Evolutionary conservation across 2,888 invertebrate genomes (phyloP), one percentile per base, ranked within the genome.

Genomic region (Acronicta leporina): DNA sequence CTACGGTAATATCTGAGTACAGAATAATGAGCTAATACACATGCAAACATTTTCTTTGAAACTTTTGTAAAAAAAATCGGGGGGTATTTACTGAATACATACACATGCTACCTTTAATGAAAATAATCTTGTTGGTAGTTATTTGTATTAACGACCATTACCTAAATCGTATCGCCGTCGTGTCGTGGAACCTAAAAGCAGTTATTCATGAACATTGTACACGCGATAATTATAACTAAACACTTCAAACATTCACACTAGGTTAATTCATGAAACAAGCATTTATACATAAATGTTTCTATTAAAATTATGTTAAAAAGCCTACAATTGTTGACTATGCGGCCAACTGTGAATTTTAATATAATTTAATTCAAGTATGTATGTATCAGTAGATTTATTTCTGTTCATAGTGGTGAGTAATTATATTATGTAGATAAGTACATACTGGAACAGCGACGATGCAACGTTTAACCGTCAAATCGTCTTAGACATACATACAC

Each of bases 181-280:
- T 49, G 14, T 61, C 71, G 63, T 54, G 8, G 15, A 7, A 1
- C 2, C 13, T 40, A 60, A 69, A 77, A 5, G 7, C 4, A 4
- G 14, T 57, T 60, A 64, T 68, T 77, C 68, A 63, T 59, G 51
- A 63, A 46, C 66, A 42, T 13, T 70, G 59, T 55, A 73, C 73
- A 68, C 51, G 62, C 64, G 68, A 63, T 73, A 68, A 72, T 75
- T 77, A 71, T 35, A 66, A 54, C 56, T 68, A 75, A 75, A 75
- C 62, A 63, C 20, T 41, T 38, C 30, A 59, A 35, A 47, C 49
- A 51, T 59, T 52, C 47, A 51, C 62, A 46, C 40, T 16, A 57
- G 25, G 55, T 53, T 68, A 52, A 68, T 71, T 70, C 51, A 69
- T 63, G 54, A 53, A 63, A 45, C 52, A n/a, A 43, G 41, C 20